Conservation (phyloP, 2,797 vertebrate species). For the Catamblyrhynchus diadema region DNA sequence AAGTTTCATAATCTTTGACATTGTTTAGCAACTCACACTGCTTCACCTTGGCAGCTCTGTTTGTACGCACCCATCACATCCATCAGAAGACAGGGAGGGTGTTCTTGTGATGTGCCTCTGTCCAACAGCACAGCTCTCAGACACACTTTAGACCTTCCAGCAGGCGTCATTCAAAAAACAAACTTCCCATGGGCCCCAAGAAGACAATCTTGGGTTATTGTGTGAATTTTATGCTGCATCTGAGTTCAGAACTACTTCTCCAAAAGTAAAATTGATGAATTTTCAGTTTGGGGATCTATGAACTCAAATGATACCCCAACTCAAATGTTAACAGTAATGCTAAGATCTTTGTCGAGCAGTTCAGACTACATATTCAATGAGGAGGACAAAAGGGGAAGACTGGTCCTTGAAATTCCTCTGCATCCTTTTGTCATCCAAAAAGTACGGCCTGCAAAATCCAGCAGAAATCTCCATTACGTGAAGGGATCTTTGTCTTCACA, state of each 20-base stretch:
- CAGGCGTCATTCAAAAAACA: constrained; percentile 12
- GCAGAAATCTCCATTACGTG: neutral
- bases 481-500: neutral
- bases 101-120: fast-evolving
- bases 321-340: neutral
- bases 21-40: neutral
- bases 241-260: neutral
- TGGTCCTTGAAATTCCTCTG: neutral
- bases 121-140: neutral
- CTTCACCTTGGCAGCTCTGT: neutral
- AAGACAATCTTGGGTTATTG: neutral
- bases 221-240: neutral
- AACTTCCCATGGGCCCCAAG: neutral
- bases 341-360: neutral
- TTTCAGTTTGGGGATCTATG: neutral
- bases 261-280: neutral
- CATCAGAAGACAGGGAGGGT: fast-evolving
- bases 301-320: neutral
- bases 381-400: neutral
- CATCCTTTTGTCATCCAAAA: neutral
- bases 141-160: neutral
- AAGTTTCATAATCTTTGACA: neutral
- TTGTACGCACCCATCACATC: neutral
- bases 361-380: neutral
- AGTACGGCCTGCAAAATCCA: neutral